phyloP scores from a whole-genome alignment of 2,797 vertebrate species.

The Limosa lapponica region DNA sequence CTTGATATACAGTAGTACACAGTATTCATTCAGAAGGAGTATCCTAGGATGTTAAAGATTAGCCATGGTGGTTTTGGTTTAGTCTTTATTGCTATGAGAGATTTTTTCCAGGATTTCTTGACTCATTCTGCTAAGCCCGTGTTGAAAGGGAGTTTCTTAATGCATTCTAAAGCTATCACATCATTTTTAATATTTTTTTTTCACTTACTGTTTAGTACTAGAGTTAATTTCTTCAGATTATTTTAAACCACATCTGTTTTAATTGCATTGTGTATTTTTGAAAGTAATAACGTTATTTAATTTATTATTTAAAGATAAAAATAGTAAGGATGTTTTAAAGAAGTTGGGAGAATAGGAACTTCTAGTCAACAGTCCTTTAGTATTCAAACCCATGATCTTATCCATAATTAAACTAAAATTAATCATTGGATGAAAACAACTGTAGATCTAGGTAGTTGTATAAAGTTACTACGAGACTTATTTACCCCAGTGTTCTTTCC shows the following conservation, averaged over 20 bases:
- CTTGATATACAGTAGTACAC: background rate
- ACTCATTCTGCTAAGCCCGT: constrained; percentile 36
- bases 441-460: background rate
- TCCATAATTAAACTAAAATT: constrained; percentile 23
- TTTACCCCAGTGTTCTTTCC: background rate
- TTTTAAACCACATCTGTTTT: background rate
- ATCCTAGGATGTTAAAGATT: constrained; percentile 31
- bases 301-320: background rate
- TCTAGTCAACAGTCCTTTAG: background rate
- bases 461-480: constrained; percentile 12
- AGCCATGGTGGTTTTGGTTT: constrained; percentile 33
- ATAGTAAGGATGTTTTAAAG: background rate
- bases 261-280: background rate
- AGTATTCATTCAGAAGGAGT: background rate
- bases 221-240: background rate
- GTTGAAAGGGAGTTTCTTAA: constrained; percentile 56
- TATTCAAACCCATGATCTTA: background rate
- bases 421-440: constrained; percentile 12
- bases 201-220: background rate
- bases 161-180: constrained; percentile 45
- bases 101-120: constrained; percentile 50
- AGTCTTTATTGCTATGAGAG: constrained; percentile 1
- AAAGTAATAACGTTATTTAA: background rate
- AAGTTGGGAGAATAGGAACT: fast-evolving
- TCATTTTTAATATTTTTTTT: background rate